These are phyloP conservation scores for Callospermophilus lateralis DNA, from an alignment of 2,113 vertebrate species.

Conservation along the genomic window DNA sequence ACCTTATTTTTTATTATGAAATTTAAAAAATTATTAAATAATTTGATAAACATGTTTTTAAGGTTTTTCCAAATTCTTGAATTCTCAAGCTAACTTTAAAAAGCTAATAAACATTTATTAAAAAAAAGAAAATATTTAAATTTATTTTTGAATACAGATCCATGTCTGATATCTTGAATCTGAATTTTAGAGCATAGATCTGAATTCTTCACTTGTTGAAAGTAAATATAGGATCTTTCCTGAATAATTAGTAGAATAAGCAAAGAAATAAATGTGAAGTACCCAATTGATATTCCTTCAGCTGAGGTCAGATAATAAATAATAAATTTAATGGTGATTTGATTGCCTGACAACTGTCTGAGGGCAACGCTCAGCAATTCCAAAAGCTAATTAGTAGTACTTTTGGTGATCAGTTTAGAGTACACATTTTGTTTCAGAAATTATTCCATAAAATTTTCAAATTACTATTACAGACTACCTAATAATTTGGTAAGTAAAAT, in stretches of 20 bases:
- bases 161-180: neutral
- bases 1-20: neutral
- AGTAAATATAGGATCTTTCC: neutral
- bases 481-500: neutral
- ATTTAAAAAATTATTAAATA: neutral
- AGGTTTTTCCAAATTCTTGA: neutral
- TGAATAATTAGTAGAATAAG: neutral
- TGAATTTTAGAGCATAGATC: neutral
- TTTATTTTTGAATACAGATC: neutral
- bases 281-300: neutral
- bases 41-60: neutral
- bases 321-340: neutral
- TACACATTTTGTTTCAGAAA: neutral
- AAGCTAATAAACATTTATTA: neutral
- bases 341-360: neutral
- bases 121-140: neutral
- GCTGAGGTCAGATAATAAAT: neutral
- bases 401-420: neutral
- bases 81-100: neutral
- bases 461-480: neutral
- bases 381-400: neutral
- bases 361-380: neutral
- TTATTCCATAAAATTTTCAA: neutral
- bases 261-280: neutral
- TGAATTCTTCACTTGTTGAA: neutral